phyloP scores from a whole-genome alignment of 2,797 vertebrate species.

The Danionella dracula region DNA sequence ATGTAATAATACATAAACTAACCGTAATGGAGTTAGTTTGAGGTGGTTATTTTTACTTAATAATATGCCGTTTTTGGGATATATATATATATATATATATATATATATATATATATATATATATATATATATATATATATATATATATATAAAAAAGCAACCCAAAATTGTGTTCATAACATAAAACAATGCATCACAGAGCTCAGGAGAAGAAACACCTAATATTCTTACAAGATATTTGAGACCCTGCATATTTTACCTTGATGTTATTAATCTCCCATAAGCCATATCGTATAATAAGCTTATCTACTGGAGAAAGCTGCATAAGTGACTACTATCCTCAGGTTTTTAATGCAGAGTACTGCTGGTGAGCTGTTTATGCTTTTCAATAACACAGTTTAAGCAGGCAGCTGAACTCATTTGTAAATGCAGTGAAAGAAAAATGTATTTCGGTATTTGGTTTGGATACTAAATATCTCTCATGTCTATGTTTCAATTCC shows the following conservation, averaged over 20 bases:
- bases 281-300: neutral
- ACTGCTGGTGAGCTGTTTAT: conserved; percentile 1
- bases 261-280: conserved; percentile 6
- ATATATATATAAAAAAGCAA: too few species aligned
- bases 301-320: conserved; percentile 13
- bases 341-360: neutral
- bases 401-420: neutral
- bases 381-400: conserved; percentile 14
- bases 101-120: too few species aligned
- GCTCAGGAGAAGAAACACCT: neutral
- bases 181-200: neutral
- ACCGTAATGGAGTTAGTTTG: too few species aligned
- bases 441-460: neutral
- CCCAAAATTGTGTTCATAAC: too few species aligned
- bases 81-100: too few species aligned
- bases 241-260: conserved; percentile 6
- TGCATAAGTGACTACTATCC: conserved; percentile 1
- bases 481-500: conserved; percentile 29
- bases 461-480: conserved; percentile 23
- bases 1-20: too few species aligned
- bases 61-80: too few species aligned
- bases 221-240: conserved; percentile 16
- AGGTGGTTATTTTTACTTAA: too few species aligned
- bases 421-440: neutral
- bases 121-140: too few species aligned